Evolutionary conservation across 2,888 invertebrate genomes (phyloP), one percentile per base, ranked within the genome.

Genomic region (Acronicta leporina): DNA sequence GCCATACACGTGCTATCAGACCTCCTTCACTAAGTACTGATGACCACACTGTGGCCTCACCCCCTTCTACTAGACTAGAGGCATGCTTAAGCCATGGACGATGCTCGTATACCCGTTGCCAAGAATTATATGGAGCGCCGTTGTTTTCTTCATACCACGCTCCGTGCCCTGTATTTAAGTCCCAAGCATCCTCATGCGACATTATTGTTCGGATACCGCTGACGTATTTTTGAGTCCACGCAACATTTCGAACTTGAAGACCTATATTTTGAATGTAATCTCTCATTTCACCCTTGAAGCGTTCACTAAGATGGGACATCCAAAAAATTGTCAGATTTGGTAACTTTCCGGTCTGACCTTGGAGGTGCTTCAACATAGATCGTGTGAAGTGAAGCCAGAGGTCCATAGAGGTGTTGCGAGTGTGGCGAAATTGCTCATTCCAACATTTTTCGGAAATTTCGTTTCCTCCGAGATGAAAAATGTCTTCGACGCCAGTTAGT

Each of bases 151-250:
- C 96, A 43, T 97, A 92, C 98, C 98, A 98, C 53, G 95, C 95
- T 8, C 97, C 97, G 77, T 96, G 96, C 0, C 98, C 98, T 78
- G 97, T 97, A 83, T 98, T 97, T 72, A 98, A 94, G 86, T 97
- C 97, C 97, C 97, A 97, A 6, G 97, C 96, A 80, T 98, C 97
- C 52, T 97, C 97, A 85, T 97, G 97, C 8, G 97, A 97, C 66
- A 97, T 90, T 52, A 98, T 96, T 47, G 97, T 95, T 63, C 96
- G 90, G 5, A 97, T 89, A 66, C 97, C 97, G 9, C 95, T 95
- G 9, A 87, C 59, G 60, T 83, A 77, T 11, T 80, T 83, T 35
- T 83, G 96, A 95, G 83, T 96, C 96, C 63, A 96, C 91, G 96
- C 97, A 95, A 67, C 95, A 94, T 83, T 96, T 95, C 54, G 96